Base-by-base conservation (phyloP, 2,888 invertebrate genomes). In the Tipula unca region DNA sequence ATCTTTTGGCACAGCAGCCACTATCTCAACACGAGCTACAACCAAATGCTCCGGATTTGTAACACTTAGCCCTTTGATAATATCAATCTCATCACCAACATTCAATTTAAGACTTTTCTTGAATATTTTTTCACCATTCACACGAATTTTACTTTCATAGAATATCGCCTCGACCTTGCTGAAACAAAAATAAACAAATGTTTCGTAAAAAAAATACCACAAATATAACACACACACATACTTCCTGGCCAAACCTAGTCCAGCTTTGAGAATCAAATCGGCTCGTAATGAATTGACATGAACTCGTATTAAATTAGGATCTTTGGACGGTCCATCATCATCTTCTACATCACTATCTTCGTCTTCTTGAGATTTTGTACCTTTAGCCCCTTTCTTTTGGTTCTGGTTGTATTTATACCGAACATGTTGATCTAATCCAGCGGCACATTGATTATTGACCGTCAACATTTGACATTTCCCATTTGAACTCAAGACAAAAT, bases 151-250 rank as follows among this genome's bases (percentile, higher is more conserved):
- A 89, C 95, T 95, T 87, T 95, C 95, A 91, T 96, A 97, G 89
- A 97, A 96, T 85, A 94, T 90, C 85, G 93, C 92, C 89, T 97
- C 97, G 82, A 96, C 92, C 93, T 96, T 97, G 89, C 96, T 96
- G 39, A 39, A 39, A 10, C 39, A 39, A 39, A 39, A 29, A 85
- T 8, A n/a, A 48, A 48, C 14, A 83, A 0, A 2, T n/a, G 83
- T 83, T 32, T 83, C 6, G 6, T 32, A 29, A 17, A 32, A n/a
- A n/a, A n/a, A n/a, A n/a, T n/a, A n/a, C n/a, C n/a, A n/a, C n/a
- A n/a, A n/a, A n/a, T n/a, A n/a, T n/a, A n/a, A n/a, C n/a, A n/a
- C n/a, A 29, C 0, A 86, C 85, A 48, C 92, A 91, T 90, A 95
- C 95, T 95, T 95, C 89, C 96, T 93, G 39, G 96, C 93, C 86